Conservation (phyloP, 2,888 invertebrate genomes). For the Poecilobothrus nobilitatus region DNA sequence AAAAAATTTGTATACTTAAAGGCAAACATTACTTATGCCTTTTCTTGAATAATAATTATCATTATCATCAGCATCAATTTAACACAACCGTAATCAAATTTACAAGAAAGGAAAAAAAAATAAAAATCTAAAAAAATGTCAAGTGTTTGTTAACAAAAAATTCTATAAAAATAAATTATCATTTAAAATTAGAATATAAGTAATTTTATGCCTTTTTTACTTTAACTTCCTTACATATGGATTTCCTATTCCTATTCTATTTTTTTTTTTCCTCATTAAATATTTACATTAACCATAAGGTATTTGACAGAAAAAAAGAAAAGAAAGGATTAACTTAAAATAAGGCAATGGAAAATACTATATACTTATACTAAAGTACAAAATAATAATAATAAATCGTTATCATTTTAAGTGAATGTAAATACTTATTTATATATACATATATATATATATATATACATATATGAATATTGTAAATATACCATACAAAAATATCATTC, state of each 20-base stretch:
- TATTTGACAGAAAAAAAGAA: no score
- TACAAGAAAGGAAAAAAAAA: not conserved
- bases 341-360: no score
- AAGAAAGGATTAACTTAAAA: no score
- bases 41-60: no score
- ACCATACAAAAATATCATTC: no score
- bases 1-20: no score
- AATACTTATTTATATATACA: not conserved
- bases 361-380: no score
- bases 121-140: not conserved
- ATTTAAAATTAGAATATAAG: not conserved
- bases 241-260: no score
- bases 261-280: not conserved
- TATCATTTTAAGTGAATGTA: not conserved
- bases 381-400: not conserved
- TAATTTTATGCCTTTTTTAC: not conserved
- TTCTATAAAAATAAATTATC: not conserved
- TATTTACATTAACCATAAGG: not conserved
- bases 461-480: not conserved
- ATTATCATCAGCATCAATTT: not conserved
- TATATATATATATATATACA: not conserved
- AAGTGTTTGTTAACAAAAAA: not conserved
- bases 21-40: no score
- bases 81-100: not conserved
- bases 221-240: not conserved